Base-by-base conservation (phyloP, 2,113 vertebrate species). In the Piaya cayana region DNA sequence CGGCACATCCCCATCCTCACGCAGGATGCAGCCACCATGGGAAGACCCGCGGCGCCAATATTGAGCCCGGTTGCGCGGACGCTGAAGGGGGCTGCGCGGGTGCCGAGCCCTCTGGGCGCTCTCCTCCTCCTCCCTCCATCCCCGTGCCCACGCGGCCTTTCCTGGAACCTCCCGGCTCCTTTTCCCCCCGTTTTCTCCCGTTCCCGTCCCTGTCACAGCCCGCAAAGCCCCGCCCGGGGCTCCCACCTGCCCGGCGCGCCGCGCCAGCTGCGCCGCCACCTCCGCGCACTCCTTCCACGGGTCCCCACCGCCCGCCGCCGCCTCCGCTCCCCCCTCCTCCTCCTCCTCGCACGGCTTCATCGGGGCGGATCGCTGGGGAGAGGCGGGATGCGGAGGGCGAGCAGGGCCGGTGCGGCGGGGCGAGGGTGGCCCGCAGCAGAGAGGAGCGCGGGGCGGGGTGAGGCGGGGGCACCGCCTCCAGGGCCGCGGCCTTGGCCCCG, bases 191-290 rank as follows among this genome's bases (percentile, higher is more conserved):
- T 19, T 45, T 16, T 17, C 43, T 17, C 17, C 43, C 10, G 12
- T 45, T 15, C 43, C 43, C 15, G 10, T 18, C 17, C 13, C 43
- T 18, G 43, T 15, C 43, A 45, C 43, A 18, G 43, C 43, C 15
- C 17, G 9, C 39, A 39, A 12, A 9, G 39, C 39, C 39, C 39
- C 39, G 39, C 43, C 43, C 43, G 43, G 27, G 22, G 62, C 60
- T 81, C 93, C 83, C 95, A 98, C 98, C 98, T 98, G 97, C 84
- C 98, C 98, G 12, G 98, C 98, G 34, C 93, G 92, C 64, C 94
- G 96, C 53, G 98, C 98, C 90, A 98, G 94, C 97, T 97, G 97
- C 86, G 98, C 98, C 1, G 98, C 98, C 79, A 92, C 94, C 83
- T 98, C 96, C 86, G 88, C 95, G 84, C 98, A 98, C 71, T 98